Conservation (phyloP, 37 sponge, comb jelly and placozoan genomes). For the Amphimedon queenslandica region DNA sequence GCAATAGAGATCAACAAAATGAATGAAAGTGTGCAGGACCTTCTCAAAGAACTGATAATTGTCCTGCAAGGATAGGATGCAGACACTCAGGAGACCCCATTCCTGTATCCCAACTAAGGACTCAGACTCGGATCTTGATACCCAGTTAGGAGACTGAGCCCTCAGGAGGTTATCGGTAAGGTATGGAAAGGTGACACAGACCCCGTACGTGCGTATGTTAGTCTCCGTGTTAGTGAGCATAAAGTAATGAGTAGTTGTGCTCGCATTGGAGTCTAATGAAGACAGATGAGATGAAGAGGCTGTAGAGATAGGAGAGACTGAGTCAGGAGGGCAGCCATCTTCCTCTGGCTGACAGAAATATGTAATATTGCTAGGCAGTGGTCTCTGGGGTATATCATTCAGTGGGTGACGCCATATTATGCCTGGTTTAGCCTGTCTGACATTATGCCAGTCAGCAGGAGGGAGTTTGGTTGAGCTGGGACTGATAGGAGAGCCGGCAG, state of each 20-base stretch:
- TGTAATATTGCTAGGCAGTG: conserved; percentile 38
- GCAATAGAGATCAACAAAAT: conserved; percentile 49
- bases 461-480: no score
- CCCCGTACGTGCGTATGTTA: conserved; percentile 49
- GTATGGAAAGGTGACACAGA: conserved; percentile 55
- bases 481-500: not conserved
- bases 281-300: no score
- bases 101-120: conserved; percentile 37
- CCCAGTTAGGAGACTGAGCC: not conserved
- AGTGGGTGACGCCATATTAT: conserved; percentile 42
- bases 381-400: conserved; percentile 14
- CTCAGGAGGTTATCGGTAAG: conserved; percentile 12
- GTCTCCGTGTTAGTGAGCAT: conserved; percentile 81
- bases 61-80: conserved; percentile 45
- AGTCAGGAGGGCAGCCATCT: conserved; percentile 11
- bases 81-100: conserved; percentile 53
- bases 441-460: not conserved
- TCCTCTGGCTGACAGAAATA: conserved; percentile 71
- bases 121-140: not conserved
- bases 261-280: no score
- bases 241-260: conserved; percentile 38
- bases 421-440: conserved; percentile 13
- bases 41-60: conserved; percentile 59
- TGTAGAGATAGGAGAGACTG: conserved; percentile 16
- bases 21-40: conserved; percentile 30